Evolutionary conservation across 2,797 vertebrate genomes (phyloP), one percentile per base, ranked within the genome.

Genomic region (Chloroceryle inda): DNA sequence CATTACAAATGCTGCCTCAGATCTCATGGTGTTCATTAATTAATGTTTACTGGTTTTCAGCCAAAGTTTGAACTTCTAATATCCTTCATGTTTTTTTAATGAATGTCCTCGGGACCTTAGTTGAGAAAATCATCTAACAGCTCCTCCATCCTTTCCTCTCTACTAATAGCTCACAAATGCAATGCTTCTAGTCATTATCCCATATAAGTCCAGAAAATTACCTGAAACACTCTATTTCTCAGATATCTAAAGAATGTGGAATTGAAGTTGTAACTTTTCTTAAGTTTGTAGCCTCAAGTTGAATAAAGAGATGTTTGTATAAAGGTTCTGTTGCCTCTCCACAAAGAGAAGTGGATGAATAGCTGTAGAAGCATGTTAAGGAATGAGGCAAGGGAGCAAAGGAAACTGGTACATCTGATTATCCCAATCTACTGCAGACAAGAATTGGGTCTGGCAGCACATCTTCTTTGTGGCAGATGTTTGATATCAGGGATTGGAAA

Each of bases 401-500:
- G 31, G 22, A 49, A 3, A 3, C 8, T 9, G 5, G 50, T 42
- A 33, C 0, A 0, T 49, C 15, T 56, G 42, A 45, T 17, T 53
- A 27, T 76, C 29, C 63, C 52, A 66, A 6, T 1, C 38, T 38
- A 49, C 23, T 40, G 22, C 29, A 73, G 27, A 50, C 16, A 55
- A 45, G 38, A 62, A 78, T 4, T 29, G 10, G 12, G 63, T 55
- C 44, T 68, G 49, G 15, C 9, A 74, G 31, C 62, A 44, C 3
- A 37, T 27, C 52, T 61, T n/a, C 26, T 77, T 40, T 27, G 3
- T 68, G 62, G 37, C 21, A 55, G 22, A 37, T 22, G 26, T 22
- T 56, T 86, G 52, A 69, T 44, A 56, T 26, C 40, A 47, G 31
- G 7, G 12, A 20, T 17, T 35, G 58, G 38, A 85, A 87, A 78